Percentiles rank a stretch among this genome's conserved stretches.
phyloP scores from a whole-genome alignment of 2,113 vertebrate genomes.

The Ariopsis seemanni region DNA sequence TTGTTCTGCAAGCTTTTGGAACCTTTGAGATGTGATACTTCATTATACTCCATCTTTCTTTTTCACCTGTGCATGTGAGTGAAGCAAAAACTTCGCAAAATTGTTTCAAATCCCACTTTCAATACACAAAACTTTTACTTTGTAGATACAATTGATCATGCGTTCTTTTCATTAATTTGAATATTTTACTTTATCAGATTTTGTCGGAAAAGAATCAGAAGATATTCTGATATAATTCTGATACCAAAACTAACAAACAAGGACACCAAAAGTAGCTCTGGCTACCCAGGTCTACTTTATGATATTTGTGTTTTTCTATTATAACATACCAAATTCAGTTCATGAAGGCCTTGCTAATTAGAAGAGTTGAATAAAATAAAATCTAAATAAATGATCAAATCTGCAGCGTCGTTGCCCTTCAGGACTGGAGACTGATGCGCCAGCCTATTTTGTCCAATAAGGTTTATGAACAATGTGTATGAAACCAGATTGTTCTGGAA shows the following conservation, averaged over 20 bases:
- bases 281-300: background rate
- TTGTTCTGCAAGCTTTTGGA: background rate
- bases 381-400: background rate
- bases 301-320: background rate
- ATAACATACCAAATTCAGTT: background rate
- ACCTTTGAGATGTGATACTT: background rate
- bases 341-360: background rate
- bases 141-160: background rate
- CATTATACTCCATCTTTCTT: background rate
- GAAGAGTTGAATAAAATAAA: background rate
- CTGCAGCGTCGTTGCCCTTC: background rate
- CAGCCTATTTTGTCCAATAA: background rate
- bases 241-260: background rate
- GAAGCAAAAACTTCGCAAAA: background rate
- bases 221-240: background rate
- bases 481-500: background rate
- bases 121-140: background rate
- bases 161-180: background rate
- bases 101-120: background rate
- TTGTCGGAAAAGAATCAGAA: background rate
- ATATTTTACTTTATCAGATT: background rate
- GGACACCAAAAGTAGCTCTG: background rate
- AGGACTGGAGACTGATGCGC: background rate
- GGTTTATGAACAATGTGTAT: background rate
- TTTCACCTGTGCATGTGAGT: background rate